Conservation (phyloP, 1,140 invertebrate genomes). For the Drosophila arizonae region DNA sequence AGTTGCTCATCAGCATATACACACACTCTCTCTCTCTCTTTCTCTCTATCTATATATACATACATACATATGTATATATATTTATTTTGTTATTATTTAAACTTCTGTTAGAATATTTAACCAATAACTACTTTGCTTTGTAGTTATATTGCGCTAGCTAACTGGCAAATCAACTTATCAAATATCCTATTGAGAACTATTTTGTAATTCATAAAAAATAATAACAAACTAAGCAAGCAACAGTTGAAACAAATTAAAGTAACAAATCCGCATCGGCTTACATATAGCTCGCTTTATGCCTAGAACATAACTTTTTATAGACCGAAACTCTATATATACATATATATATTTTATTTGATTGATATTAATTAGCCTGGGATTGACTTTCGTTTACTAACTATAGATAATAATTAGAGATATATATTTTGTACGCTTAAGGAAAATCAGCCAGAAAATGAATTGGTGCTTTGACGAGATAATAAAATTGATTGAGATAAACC, state of each 20-base stretch:
- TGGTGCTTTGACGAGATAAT: constrained; percentile 75
- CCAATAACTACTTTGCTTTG: constrained; percentile 1
- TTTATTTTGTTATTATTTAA: background rate
- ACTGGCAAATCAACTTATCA: background rate
- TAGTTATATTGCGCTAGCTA: background rate
- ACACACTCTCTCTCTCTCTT: too few species aligned
- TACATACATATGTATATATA: background rate
- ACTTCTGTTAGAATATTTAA: background rate
- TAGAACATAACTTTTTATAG: background rate
- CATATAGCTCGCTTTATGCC: background rate
- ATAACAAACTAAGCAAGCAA: background rate
- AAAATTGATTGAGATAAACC: constrained; percentile 49
- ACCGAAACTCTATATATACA: background rate
- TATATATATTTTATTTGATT: too few species aligned
- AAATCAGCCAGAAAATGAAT: constrained; percentile 69
- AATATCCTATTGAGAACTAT: background rate
- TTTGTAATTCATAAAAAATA: background rate
- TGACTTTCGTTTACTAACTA: background rate
- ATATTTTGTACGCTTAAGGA: constrained; percentile 57
- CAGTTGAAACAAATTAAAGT: too few species aligned
- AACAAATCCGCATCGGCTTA: constrained; percentile 3
- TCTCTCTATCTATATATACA: too few species aligned
- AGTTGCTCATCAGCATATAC: constrained; percentile 14
- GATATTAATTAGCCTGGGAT: background rate
- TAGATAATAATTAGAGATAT: constrained; percentile 5